phyloP scores from a whole-genome alignment of 2,797 vertebrate species.

The Oreortyx pictus region DNA sequence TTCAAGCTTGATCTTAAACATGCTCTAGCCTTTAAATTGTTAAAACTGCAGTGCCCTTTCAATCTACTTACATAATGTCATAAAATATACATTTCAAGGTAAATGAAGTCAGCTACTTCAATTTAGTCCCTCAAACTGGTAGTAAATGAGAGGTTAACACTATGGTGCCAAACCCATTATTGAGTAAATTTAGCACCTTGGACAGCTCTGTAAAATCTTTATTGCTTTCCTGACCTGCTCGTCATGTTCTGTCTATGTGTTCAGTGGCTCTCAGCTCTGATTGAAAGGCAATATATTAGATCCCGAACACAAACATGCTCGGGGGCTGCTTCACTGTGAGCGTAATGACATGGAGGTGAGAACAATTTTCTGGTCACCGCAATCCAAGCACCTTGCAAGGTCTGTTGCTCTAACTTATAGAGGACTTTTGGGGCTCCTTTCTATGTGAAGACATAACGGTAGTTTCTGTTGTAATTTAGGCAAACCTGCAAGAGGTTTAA shows the following conservation, averaged over 20 bases:
- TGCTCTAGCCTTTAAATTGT: conserved; percentile 85
- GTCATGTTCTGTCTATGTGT: conserved; percentile 95
- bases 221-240: conserved; percentile 99
- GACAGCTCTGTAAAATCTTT: conserved; percentile 99
- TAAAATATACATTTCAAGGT: conserved; percentile 89
- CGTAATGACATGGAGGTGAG: conserved; percentile 93
- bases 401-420: conserved; percentile 91
- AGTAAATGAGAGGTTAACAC: conserved; percentile 99
- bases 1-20: conserved; percentile 82
- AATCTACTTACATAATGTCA: conserved; percentile 88
- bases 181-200: conserved; percentile 99
- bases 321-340: conserved; percentile 94
- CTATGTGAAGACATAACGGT: conserved; percentile 62
- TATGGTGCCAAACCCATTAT: conserved; percentile 98
- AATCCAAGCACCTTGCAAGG: conserved; percentile 94
- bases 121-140: conserved; percentile 89
- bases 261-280: conserved; percentile 89
- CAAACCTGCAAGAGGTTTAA: conserved; percentile 15
- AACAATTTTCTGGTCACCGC: conserved; percentile 99
- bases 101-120: conserved; percentile 87
- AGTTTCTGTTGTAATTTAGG: conserved; percentile 21
- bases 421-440: conserved; percentile 84
- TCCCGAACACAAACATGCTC: conserved; percentile 97
- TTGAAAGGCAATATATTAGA: conserved; percentile 99
- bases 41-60: conserved; percentile 84